Evolutionary conservation across 2,888 invertebrate species (phyloP), one percentile per base, ranked within the genome.

Genomic region (Cotesia congregata): DNA sequence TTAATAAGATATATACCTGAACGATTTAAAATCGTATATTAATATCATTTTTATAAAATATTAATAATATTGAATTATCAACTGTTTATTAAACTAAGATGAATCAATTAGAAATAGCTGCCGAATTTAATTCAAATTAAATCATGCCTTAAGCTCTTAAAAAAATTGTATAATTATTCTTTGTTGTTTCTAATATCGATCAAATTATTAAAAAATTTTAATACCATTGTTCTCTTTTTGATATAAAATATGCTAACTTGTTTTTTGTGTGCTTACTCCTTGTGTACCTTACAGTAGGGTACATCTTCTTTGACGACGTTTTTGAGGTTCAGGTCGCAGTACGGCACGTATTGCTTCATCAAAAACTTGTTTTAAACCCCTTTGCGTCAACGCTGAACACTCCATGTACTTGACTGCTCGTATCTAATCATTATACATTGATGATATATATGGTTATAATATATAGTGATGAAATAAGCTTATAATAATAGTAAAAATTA

Each of bases 361-460:
- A 91, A 99, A 99, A 77, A 99, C 99, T 96, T 97, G 91, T 91
- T 98, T 98, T 76, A 99, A 93, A 80, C 99, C 99, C 88, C 98
- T 94, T 90, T 99, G 99, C 84, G 99, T 99, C 83, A 99, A 92
- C 78, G 99, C 99, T 75, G 99, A 99, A 91, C 99, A 99, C 92
- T 99, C 99, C 95, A 99, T 96, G 90, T 99, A 99, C 92, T 98
- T 98, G 76, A 98, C 97, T 83, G 99, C 99, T 90, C 98, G 94
- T 88, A 99, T 96, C 94, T 89, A 70, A 74, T 15, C 62, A 20
- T 39, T 67, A 38, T 39, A 30, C 3, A 39, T 67, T 50, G 9
- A 62, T 62, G 1, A 60, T 68, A 59, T 68, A 7, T 61, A 64
- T 30, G 30, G 30, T 30, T 30, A 30, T 30, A 30, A 30, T 30